Conservation (phyloP, 1,140 invertebrate species). For the Platyura marginata region DNA sequence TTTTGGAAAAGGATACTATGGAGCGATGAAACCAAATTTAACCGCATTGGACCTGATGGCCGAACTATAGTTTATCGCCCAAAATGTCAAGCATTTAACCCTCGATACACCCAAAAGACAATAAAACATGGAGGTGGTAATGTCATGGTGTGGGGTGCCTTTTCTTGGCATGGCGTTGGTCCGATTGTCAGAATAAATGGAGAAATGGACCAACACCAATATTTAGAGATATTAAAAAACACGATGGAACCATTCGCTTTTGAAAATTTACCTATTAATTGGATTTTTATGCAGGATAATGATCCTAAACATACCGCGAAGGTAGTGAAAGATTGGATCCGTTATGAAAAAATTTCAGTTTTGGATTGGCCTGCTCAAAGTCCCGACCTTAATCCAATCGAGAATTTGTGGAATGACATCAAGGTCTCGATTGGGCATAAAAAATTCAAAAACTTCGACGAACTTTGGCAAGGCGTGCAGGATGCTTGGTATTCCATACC, state of each 20-base stretch:
- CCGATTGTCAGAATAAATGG: constrained; percentile 7
- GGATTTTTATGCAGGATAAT: no score
- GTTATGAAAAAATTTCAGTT: no score
- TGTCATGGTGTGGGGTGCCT: constrained; percentile 11
- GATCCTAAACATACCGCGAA: no score
- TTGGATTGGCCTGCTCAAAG: no score
- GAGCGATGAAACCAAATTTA: constrained; percentile 5
- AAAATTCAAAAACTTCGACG: no score
- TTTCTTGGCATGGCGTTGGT: constrained; percentile 8
- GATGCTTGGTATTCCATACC: no score
- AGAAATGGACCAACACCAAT: constrained; percentile 7
- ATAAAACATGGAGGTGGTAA: constrained; percentile 12
- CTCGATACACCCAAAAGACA: constrained; percentile 8
- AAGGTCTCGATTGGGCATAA: no score
- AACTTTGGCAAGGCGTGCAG: no score
- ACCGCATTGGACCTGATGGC: constrained; percentile 5
- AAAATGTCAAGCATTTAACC: constrained; percentile 4
- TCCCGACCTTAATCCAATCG: no score
- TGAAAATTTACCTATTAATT: constrained; percentile 10
- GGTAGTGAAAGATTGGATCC: no score
- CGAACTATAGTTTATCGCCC: constrained; percentile 6
- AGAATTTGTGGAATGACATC: no score
- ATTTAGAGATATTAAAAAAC: constrained; percentile 9
- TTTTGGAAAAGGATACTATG: no score
- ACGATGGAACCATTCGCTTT: constrained; percentile 10